These are phyloP conservation scores for Tipula unca DNA, from an alignment of 2,888 invertebrate genomes.

Conservation along the genomic window DNA sequence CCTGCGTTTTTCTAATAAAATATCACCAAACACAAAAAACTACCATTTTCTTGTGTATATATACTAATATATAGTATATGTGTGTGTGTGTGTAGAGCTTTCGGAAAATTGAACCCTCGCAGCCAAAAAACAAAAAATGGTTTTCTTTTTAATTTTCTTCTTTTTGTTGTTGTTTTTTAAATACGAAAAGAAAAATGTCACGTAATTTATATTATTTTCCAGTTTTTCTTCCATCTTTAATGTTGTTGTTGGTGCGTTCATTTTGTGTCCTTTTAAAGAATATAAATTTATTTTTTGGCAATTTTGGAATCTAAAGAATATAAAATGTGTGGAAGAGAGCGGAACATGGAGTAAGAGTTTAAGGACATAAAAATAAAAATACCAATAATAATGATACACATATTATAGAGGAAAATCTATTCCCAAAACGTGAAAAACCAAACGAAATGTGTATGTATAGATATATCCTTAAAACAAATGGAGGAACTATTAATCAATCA, in stretches of 20 bases:
- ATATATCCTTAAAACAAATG: neutral
- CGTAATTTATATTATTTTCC: neutral
- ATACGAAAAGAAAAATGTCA: neutral
- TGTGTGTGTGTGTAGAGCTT: neutral
- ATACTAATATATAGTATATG: neutral
- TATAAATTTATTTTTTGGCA: neutral
- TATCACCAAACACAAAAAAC: neutral
- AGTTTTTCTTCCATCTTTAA: neutral
- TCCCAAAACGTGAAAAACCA: slow-evolving; percentile 14
- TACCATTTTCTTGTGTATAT: neutral
- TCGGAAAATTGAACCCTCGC: neutral
- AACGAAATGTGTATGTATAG: neutral
- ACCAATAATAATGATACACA: neutral
- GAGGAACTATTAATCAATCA: neutral
- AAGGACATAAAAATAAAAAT: neutral
- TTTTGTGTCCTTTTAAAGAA: neutral
- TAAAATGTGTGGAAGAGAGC: neutral
- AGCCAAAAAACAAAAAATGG: neutral
- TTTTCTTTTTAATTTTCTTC: neutral
- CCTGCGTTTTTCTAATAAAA: neutral
- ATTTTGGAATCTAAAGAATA: neutral
- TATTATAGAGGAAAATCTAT: neutral
- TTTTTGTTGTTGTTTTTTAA: neutral
- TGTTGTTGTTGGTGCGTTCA: neutral
- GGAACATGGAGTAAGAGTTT: neutral